Percentiles rank a stretch among this genome's conserved stretches.
phyloP scores from a whole-genome alignment of 2,113 vertebrate genomes.

The Naja naja region DNA sequence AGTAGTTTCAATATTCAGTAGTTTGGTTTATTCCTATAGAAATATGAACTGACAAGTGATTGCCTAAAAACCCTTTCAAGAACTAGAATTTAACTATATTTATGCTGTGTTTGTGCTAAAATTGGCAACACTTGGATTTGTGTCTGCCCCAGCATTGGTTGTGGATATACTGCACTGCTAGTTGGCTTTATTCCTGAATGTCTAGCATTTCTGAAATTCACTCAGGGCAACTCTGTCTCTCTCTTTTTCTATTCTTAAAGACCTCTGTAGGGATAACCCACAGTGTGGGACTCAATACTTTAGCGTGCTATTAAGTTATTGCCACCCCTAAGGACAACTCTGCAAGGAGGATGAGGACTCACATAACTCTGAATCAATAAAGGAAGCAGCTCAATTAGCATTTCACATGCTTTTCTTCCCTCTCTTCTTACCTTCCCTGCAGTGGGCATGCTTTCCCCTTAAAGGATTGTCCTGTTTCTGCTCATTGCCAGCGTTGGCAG shows the following conservation, averaged over 20 bases:
- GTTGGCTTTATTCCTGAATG: conserved; percentile 24
- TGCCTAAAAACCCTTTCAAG: background rate
- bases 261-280: conserved; percentile 26
- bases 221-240: conserved; percentile 7
- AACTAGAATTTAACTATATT: background rate
- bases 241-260: conserved; percentile 36
- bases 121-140: background rate
- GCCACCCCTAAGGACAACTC: conserved; percentile 61
- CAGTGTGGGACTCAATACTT: conserved; percentile 29
- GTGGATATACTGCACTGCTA: rapidly evolving
- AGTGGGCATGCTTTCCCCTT: conserved; percentile 83
- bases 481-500: conserved; percentile 97
- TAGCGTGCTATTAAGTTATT: conserved; percentile 63
- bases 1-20: background rate
- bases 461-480: conserved; percentile 93
- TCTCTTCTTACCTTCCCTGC: conserved; percentile 87
- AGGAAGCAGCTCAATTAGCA: conserved; percentile 95
- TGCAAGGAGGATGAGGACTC: conserved; percentile 72
- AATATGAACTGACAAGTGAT: background rate
- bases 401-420: conserved; percentile 89
- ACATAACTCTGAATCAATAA: conserved; percentile 77
- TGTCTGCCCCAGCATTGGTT: background rate
- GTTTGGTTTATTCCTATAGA: background rate
- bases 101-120: background rate
- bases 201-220: background rate